Evolutionary conservation across 2,113 vertebrate genomes (phyloP).

Genomic region (Lota lota): DNA sequence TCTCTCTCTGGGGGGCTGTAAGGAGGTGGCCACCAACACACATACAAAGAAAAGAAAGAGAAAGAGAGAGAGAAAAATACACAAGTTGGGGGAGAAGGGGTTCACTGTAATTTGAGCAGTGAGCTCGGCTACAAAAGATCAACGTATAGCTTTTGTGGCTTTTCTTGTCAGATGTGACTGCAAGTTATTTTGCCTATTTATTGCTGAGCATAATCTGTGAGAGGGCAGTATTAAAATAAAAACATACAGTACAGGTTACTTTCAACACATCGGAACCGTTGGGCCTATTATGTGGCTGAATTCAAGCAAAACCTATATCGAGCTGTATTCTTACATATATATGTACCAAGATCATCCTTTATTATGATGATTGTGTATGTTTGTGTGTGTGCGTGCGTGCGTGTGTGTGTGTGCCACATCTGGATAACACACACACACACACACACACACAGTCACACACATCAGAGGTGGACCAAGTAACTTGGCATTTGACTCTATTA

Average conservation of each 20-base stretch:
- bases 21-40: slow-evolving; percentile 26
- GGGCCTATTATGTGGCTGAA: too few species aligned
- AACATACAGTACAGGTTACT: too few species aligned
- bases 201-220: too few species aligned
- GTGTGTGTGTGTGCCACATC: slow-evolving; percentile 36
- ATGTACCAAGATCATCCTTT: too few species aligned
- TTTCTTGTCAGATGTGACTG: slow-evolving; percentile 7
- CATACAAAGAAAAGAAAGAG: neutral
- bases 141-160: slow-evolving; percentile 15
- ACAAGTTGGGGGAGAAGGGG: neutral
- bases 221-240: too few species aligned
- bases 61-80: neutral
- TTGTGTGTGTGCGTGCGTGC: slow-evolving; percentile 21
- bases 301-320: too few species aligned
- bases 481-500: neutral
- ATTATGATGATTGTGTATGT: too few species aligned
- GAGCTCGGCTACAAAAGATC: slow-evolving; percentile 12
- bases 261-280: too few species aligned
- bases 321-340: too few species aligned
- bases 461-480: slow-evolving; percentile 24
- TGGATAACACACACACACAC: slow-evolving; percentile 35
- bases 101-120: neutral
- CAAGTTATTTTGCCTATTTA: neutral
- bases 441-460: slow-evolving; percentile 4
- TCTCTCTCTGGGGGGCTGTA: slow-evolving; percentile 7